Evolutionary conservation across 2,888 invertebrate genomes (phyloP).

Genomic region (Arrhopalites spinosus): DNA sequence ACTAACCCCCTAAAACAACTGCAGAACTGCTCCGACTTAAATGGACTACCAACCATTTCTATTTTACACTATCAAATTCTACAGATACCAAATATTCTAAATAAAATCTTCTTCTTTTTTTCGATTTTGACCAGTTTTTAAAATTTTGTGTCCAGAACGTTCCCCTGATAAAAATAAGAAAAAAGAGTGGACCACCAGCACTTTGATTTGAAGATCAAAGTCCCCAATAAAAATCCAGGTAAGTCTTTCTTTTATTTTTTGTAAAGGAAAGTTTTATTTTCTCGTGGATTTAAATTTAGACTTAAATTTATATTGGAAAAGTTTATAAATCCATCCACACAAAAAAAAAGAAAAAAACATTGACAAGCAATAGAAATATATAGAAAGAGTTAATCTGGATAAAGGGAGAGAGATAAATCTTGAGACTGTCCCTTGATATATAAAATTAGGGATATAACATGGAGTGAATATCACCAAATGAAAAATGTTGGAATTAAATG

Average conservation of each 20-base stretch:
- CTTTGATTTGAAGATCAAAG: not conserved
- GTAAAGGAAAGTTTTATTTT: not conserved
- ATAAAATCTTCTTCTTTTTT: too few species aligned
- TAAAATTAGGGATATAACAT: not conserved
- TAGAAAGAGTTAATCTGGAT: not conserved
- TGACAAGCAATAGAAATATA: not conserved
- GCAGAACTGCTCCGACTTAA: too few species aligned
- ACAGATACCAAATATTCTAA: too few species aligned
- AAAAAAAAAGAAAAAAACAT: not conserved
- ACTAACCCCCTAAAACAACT: too few species aligned
- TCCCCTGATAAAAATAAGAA: too few species aligned
- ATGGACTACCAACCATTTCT: too few species aligned
- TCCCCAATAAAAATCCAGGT: not conserved
- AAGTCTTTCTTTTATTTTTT: not conserved
- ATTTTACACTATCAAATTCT: too few species aligned
- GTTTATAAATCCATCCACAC: too few species aligned
- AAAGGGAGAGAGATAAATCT: not conserved
- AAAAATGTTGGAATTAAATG: slow-evolving; percentile 21
- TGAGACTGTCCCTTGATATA: not conserved
- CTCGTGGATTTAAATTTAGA: too few species aligned
- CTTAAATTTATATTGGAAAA: too few species aligned
- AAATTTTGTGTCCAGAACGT: too few species aligned
- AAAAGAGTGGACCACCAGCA: not conserved
- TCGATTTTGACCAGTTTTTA: too few species aligned
- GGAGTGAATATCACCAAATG: not conserved